Conservation (phyloP, 2,113 vertebrate genomes). For the Ciconia maguari region DNA sequence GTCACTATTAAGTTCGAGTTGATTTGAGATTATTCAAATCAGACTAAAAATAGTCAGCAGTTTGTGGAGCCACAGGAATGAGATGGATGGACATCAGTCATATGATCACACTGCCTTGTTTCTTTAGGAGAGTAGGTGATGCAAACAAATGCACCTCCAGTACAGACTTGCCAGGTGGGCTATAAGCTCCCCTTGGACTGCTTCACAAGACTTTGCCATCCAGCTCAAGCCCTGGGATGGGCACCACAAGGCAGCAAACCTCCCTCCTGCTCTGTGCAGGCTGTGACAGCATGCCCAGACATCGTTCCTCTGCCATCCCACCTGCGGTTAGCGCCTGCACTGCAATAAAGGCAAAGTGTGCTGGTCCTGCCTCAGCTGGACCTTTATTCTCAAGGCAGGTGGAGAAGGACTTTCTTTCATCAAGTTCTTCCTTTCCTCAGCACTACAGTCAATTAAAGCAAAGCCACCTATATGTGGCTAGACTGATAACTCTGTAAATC, state of each 20-base stretch:
- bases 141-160: not conserved
- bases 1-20: not conserved
- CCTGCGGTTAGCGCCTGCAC: not conserved
- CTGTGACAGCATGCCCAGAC: not conserved
- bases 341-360: not conserved
- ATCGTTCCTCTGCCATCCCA: not conserved
- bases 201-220: not conserved
- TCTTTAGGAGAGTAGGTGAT: not conserved
- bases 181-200: not conserved
- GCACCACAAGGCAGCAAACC: not conserved
- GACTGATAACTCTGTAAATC: constrained; percentile 25
- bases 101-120: not conserved
- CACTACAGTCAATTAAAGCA: constrained; percentile 10
- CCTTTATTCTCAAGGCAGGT: not conserved
- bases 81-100: not conserved
- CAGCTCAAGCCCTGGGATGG: not conserved
- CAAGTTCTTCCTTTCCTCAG: not conserved
- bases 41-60: not conserved
- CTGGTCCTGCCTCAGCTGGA: not conserved
- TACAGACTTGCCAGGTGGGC: not conserved
- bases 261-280: not conserved
- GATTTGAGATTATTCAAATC: not conserved
- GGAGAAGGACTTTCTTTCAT: not conserved
- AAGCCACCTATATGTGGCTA: not conserved
- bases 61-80: not conserved